Conservation (phyloP, 2,888 invertebrate species). For the Temnothorax rugatulus region DNA sequence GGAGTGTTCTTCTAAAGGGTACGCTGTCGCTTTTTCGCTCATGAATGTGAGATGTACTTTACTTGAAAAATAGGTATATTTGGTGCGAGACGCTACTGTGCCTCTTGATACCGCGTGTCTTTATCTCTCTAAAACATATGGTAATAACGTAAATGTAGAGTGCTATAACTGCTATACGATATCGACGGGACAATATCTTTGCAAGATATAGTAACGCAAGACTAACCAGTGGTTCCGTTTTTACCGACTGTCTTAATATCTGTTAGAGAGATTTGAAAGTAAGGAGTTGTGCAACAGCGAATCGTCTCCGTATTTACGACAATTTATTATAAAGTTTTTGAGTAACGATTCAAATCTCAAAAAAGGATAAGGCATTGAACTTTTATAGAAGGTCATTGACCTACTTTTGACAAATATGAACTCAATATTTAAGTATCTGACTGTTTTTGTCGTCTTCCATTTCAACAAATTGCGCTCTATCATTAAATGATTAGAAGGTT, state of each 20-base stretch:
- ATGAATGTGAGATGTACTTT: background rate
- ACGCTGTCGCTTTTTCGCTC: background rate
- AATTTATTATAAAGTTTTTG: background rate
- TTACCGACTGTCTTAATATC: conserved; percentile 69
- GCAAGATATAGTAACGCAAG: conserved; percentile 56
- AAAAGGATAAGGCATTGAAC: background rate
- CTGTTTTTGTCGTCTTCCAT: background rate
- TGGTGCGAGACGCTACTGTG: background rate
- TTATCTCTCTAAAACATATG: conserved; percentile 43
- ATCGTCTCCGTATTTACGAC: background rate
- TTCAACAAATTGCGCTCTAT: background rate
- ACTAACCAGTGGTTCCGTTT: conserved; percentile 44
- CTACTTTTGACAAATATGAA: background rate
- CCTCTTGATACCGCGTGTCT: background rate
- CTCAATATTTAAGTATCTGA: background rate
- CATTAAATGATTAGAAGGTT: background rate
- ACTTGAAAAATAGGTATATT: background rate
- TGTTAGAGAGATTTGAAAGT: conserved; percentile 1
- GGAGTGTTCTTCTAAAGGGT: background rate
- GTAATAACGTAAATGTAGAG: conserved; percentile 5
- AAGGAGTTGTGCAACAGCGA: background rate
- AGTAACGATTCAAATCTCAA: background rate
- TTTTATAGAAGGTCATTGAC: background rate
- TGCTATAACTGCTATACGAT: background rate
- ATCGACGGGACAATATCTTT: conserved; percentile 66